A percentile compares a stretch with the other conserved stretches of the same genome.
These are phyloP conservation scores for Oreortyx pictus DNA, from an alignment of 2,797 vertebrate species.

Conservation along the genomic window DNA sequence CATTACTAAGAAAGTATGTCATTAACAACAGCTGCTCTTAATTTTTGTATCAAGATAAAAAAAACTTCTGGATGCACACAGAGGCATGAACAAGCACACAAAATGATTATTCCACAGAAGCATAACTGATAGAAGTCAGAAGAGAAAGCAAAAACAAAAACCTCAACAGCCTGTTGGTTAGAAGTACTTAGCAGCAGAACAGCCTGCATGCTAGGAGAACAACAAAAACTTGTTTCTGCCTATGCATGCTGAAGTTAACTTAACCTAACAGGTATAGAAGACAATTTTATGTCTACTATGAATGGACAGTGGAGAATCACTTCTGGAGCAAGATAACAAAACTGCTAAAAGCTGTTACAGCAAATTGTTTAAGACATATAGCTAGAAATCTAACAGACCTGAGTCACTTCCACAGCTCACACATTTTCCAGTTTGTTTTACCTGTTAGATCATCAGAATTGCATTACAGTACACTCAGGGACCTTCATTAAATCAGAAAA, in stretches of 20 bases:
- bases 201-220: neutral
- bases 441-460: neutral
- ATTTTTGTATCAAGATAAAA: neutral
- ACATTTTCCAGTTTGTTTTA: conserved; percentile 3
- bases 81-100: neutral
- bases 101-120: neutral
- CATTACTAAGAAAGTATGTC: neutral
- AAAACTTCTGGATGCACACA: neutral
- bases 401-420: neutral
- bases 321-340: neutral
- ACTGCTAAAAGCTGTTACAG: neutral
- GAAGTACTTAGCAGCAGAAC: neutral
- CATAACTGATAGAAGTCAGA: neutral
- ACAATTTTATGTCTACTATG: neutral
- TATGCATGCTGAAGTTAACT: neutral
- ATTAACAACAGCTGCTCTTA: neutral
- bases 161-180: neutral
- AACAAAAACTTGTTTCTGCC: neutral
- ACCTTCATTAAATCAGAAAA: neutral
- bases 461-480: neutral
- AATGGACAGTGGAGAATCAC: neutral
- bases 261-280: neutral
- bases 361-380: neutral
- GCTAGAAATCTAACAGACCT: neutral
- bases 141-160: neutral